Evolutionary conservation across 2,113 vertebrate genomes (phyloP), one percentile per base, ranked within the genome.

Genomic region (Nannospalax galili): DNA sequence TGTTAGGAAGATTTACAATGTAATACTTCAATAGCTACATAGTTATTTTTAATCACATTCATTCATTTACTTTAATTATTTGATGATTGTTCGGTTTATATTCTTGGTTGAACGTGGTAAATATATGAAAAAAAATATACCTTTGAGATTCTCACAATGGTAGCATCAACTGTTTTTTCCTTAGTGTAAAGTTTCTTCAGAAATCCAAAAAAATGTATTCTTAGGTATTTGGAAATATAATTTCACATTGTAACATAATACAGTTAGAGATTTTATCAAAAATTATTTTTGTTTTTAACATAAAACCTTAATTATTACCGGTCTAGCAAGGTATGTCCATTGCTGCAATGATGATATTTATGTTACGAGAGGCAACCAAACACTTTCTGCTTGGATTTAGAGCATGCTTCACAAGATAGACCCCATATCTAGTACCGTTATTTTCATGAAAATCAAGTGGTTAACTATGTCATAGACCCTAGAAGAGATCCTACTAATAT

Each of bases 31-130:
- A 10, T 88, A 84, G 58, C 52, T 67, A 93, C 30, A 0, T 95
- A 84, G 15, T 64, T n/a, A 97, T 62, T 26, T 94, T 95, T 97
- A 97, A 97, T 97, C 12, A 14, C 56, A 77, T 82, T 7, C 28
- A 82, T 95, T 93, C 4, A 87, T 79, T 64, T 78, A 87, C 3
- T 80, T 85, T 95, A 94, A 95, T 90, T 97, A 96, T 90, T 92
- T 91, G 78, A 96, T 97, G 93, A 92, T 93, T 20, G 64, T 67
- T 79, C 67, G 30, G 88, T 84, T 94, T 97, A 88, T 95, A 24
- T 26, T 58, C 17, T 69, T 45, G 73, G 0, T 37, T 82, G 60
- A 28, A 87, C 19, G 87, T 93, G 30, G 64, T 78, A 48, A 94
- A 19, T 84, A 91, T 45, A 95, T 94, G 65, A 94, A 88, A 96